A percentile compares a stretch with the other conserved stretches of the same genome.
phyloP scores from a whole-genome alignment of 1,140 invertebrate species.

The Thalassaphorura encarpata region DNA sequence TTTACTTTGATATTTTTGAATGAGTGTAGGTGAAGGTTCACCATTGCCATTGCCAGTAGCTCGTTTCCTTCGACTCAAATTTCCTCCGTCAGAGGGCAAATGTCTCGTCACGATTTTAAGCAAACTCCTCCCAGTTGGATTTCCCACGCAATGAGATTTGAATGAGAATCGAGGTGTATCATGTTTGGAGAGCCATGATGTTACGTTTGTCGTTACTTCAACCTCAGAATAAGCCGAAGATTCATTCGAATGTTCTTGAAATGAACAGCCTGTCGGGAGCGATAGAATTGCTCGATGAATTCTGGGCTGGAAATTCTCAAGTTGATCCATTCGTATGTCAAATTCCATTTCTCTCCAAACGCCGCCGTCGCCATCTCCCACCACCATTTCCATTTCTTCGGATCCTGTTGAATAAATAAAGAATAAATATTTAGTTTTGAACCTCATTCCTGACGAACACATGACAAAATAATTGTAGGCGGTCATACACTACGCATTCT shows the following conservation, averaged over 20 bases:
- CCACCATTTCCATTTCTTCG: too few species aligned
- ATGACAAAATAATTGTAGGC: too few species aligned
- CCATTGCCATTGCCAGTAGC: neutral
- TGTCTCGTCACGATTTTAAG: neutral
- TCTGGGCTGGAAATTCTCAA: neutral
- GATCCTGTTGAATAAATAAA: too few species aligned
- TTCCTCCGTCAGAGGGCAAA: neutral
- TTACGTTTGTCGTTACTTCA: neutral
- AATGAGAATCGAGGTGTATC: neutral
- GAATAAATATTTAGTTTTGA: too few species aligned
- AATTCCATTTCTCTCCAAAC: neutral
- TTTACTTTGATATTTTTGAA: too few species aligned
- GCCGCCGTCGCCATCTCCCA: neutral
- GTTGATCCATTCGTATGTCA: neutral
- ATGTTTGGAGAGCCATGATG: neutral
- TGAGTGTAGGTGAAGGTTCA: neutral
- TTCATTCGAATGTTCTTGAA: neutral
- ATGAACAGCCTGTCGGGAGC: conserved; percentile 2
- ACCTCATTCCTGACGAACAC: too few species aligned
- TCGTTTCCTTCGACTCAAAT: neutral
- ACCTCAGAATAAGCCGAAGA: neutral
- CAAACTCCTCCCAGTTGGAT: neutral
- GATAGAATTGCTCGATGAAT: neutral
- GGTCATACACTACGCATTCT: too few species aligned
- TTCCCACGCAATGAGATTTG: neutral